Evolutionary conservation across 2,113 vertebrate genomes (phyloP).

Genomic region (Tachuris rubrigastra): DNA sequence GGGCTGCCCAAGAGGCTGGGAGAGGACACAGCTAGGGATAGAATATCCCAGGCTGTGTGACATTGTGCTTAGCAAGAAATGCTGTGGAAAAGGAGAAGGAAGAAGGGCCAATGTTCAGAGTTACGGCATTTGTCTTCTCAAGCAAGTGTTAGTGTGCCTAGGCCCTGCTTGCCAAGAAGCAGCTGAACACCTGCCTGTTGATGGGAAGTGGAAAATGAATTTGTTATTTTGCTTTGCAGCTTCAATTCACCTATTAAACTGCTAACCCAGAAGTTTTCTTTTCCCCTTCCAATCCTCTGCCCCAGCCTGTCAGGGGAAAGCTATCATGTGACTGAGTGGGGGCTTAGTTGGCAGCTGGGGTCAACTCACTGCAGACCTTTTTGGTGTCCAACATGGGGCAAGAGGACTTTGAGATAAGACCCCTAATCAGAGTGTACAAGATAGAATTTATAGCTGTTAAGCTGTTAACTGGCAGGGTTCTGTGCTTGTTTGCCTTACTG

Average conservation of each 20-base stretch:
- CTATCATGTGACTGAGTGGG: fast-evolving
- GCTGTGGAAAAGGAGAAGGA: background rate
- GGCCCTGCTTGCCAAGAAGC: background rate
- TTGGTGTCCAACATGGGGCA: fast-evolving
- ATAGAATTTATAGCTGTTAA: background rate
- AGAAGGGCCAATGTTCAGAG: background rate
- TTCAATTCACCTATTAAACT: background rate
- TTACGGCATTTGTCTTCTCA: background rate
- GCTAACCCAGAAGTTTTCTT: background rate
- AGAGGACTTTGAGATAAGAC: background rate
- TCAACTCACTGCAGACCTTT: background rate
- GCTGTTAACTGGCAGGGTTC: background rate
- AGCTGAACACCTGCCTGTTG: background rate
- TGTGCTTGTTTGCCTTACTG: background rate
- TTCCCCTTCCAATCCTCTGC: background rate
- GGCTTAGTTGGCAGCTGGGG: background rate
- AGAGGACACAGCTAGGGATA: background rate
- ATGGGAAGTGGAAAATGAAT: background rate
- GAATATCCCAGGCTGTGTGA: background rate
- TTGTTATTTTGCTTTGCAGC: background rate
- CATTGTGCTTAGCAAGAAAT: background rate
- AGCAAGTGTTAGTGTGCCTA: fast-evolving
- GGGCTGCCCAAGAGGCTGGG: background rate
- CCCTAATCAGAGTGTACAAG: background rate
- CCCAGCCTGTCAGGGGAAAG: background rate